A percentile compares a stretch with the other conserved stretches of the same genome.
Evolutionary conservation across 2,113 vertebrate species (phyloP).

Genomic region (Gasterosteus aculeatus): DNA sequence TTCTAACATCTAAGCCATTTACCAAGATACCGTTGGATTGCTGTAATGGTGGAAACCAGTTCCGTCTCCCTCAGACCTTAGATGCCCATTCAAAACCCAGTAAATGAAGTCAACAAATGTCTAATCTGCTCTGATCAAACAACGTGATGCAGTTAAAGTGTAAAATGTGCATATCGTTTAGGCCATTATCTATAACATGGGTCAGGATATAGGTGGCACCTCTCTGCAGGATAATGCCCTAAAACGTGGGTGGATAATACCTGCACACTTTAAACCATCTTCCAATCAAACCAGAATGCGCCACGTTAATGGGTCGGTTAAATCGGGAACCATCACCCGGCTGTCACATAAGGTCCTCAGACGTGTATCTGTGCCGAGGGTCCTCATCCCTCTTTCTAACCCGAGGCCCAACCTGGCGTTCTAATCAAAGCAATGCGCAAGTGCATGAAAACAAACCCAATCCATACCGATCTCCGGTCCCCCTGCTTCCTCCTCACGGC

Average conservation of each 20-base stretch:
- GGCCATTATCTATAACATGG: too few species aligned
- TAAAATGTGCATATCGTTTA: neutral
- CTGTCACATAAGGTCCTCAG: neutral
- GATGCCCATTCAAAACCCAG: neutral
- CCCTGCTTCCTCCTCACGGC: slow-evolving; percentile 87
- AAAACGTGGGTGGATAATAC: neutral
- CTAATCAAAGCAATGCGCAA: neutral
- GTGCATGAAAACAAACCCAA: neutral
- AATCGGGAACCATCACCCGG: neutral
- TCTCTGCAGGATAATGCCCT: neutral
- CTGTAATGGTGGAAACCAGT: neutral
- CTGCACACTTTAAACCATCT: neutral
- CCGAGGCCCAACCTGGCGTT: neutral
- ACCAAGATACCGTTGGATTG: neutral
- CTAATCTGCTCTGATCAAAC: neutral
- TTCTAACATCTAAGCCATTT: neutral
- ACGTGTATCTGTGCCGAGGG: neutral
- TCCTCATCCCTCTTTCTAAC: neutral
- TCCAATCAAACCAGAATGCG: neutral
- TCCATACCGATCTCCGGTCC: slow-evolving; percentile 89
- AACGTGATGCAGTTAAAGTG: neutral
- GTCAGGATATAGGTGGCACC: neutral
- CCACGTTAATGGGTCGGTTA: too few species aligned
- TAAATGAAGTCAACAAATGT: neutral
- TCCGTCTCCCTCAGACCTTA: neutral